These are phyloP conservation scores for Watsonalla cultraria DNA, from an alignment of 2,888 invertebrate species.

Conservation along the genomic window DNA sequence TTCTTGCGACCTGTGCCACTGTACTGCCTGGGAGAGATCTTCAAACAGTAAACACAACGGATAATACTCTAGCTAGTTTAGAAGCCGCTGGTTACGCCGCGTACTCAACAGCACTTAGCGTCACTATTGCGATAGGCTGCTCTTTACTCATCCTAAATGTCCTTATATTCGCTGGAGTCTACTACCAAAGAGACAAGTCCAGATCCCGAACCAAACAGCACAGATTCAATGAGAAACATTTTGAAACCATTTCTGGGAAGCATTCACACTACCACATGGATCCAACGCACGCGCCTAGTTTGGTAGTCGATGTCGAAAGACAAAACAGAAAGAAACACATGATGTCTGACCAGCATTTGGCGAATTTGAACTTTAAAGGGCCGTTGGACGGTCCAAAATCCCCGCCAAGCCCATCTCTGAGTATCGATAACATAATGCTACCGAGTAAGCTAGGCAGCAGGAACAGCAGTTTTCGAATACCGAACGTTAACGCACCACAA, in stretches of 20 bases:
- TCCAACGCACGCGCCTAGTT: slow-evolving; percentile 87
- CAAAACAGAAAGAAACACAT: slow-evolving; percentile 65
- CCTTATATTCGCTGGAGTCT: slow-evolving; percentile 90
- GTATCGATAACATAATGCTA: slow-evolving; percentile 74
- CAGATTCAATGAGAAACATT: slow-evolving; percentile 83
- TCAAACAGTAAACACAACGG: slow-evolving; percentile 75
- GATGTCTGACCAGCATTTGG: slow-evolving; percentile 74
- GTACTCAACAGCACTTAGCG: slow-evolving; percentile 86
- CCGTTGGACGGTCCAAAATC: slow-evolving; percentile 78
- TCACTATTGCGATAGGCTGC: slow-evolving; percentile 90
- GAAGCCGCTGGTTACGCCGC: slow-evolving; percentile 88
- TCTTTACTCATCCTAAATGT: slow-evolving; percentile 89
- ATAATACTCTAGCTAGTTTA: slow-evolving; percentile 87
- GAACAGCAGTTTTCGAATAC: slow-evolving; percentile 68
- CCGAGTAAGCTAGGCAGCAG: slow-evolving; percentile 75
- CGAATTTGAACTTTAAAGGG: slow-evolving; percentile 78
- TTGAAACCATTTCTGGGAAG: slow-evolving; percentile 87
- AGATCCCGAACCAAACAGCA: slow-evolving; percentile 83
- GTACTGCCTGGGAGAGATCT: slow-evolving; percentile 75
- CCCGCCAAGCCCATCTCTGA: slow-evolving; percentile 81
- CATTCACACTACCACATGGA: slow-evolving; percentile 89
- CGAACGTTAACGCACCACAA: slow-evolving; percentile 68
- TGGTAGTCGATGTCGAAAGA: slow-evolving; percentile 89
- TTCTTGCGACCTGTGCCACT: slow-evolving; percentile 85
- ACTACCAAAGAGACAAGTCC: slow-evolving; percentile 89